Conservation (phyloP, 1,140 invertebrate species). For the Pseudomyrmex gracilis region DNA sequence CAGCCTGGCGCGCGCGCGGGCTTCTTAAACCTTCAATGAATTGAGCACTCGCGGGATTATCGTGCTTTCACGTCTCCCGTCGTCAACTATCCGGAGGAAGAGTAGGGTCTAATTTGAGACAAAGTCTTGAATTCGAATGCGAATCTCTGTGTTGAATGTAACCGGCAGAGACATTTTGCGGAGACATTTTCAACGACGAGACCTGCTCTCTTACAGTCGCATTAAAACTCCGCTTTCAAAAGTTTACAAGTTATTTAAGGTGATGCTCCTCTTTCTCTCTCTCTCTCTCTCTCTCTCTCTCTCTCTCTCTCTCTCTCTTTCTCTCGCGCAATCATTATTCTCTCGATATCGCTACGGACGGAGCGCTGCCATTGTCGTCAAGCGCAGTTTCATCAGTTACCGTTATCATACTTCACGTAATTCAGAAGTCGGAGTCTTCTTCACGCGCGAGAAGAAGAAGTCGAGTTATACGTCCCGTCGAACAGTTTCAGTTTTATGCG, state of each 20-base stretch:
- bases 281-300: too few species aligned
- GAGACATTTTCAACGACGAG: not conserved
- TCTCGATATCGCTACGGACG: constrained; percentile 18
- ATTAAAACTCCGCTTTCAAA: constrained; percentile 50
- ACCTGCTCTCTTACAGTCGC: not conserved
- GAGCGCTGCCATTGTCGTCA: constrained; percentile 16
- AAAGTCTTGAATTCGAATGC: constrained; percentile 40
- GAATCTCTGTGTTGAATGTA: constrained; percentile 21
- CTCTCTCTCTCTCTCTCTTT: not conserved
- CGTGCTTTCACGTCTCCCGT: constrained; percentile 40
- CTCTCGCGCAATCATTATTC: constrained; percentile 25
- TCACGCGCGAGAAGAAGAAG: not conserved
- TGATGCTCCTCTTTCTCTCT: not conserved
- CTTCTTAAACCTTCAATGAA: constrained; percentile 41
- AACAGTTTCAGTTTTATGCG: constrained; percentile 3
- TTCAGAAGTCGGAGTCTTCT: not conserved
- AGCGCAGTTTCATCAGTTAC: constrained; percentile 13
- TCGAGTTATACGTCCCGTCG: too few species aligned
- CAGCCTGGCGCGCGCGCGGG: not conserved
- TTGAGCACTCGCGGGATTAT: constrained; percentile 51
- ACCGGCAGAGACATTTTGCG: constrained; percentile 8
- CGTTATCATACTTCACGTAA: constrained; percentile 7
- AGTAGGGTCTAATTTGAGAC: constrained; percentile 47
- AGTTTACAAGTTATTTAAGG: constrained; percentile 50
- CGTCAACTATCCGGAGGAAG: constrained; percentile 5